Evolutionary conservation across 2,888 invertebrate species (phyloP).

Genomic region (Temnothorax rugatulus): DNA sequence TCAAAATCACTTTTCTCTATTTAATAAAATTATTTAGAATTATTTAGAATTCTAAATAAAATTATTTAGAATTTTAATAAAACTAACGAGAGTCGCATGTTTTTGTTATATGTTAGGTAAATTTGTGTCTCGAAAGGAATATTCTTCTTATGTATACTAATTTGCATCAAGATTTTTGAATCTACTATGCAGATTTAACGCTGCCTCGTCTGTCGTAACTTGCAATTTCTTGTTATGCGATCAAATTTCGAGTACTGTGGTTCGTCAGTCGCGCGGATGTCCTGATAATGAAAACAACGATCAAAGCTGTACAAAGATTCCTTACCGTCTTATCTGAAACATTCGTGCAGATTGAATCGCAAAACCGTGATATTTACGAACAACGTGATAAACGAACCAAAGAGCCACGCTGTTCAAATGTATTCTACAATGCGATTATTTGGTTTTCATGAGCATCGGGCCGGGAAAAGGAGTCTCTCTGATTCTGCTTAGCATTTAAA

Average conservation of each 20-base stretch:
- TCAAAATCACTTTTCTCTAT: neutral
- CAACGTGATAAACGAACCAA: constrained; percentile 28
- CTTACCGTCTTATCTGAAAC: neutral
- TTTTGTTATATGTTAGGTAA: neutral
- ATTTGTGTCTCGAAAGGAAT: neutral
- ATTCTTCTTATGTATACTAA: neutral
- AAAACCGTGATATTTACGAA: constrained; percentile 51
- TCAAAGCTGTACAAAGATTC: constrained; percentile 23
- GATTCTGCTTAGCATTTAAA: constrained; percentile 72
- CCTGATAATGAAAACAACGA: constrained; percentile 33
- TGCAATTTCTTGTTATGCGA: constrained; percentile 12
- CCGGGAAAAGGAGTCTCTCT: constrained; percentile 26
- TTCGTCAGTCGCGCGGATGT: constrained; percentile 24
- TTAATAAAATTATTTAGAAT: neutral
- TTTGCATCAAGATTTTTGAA: constrained; percentile 6
- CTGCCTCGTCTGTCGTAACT: neutral
- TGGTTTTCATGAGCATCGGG: constrained; percentile 46
- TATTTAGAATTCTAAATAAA: too few species aligned
- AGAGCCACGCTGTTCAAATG: constrained; percentile 42
- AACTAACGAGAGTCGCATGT: neutral
- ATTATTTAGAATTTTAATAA: neutral
- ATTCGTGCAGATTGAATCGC: constrained; percentile 50
- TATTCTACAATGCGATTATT: constrained; percentile 62
- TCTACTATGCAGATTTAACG: constrained; percentile 9
- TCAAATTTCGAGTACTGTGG: constrained; percentile 1